Conservation (phyloP, 2,797 vertebrate species). For the Acipenser oxyrinchus region DNA sequence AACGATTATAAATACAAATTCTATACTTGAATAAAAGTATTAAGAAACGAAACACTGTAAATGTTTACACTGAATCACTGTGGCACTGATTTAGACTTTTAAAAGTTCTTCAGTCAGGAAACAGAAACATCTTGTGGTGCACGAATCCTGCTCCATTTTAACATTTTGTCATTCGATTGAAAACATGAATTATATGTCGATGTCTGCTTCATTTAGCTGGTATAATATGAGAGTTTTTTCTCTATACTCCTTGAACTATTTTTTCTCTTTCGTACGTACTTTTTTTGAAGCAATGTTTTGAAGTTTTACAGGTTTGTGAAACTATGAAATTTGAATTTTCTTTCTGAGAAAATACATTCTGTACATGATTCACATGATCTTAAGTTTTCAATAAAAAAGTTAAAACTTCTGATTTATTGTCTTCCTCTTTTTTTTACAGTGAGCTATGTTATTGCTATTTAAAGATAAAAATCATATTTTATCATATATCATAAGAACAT, state of each 20-base stretch:
- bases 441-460: no score
- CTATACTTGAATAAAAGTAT: conserved; percentile 66
- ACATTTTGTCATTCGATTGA: conserved; percentile 12
- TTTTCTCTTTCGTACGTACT: background rate
- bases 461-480: no score
- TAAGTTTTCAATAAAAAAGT: conserved; percentile 8
- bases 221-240: background rate
- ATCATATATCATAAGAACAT: no score
- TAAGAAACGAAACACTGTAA: conserved; percentile 72
- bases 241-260: no score
- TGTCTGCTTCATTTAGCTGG: background rate
- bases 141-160: conserved; percentile 10
- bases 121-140: conserved; percentile 9
- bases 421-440: background rate
- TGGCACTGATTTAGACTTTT: conserved; percentile 53
- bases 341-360: conserved; percentile 15
- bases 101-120: conserved; percentile 4
- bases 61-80: conserved; percentile 72
- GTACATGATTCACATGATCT: conserved; percentile 9
- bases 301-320: conserved; percentile 9
- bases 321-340: conserved; percentile 10
- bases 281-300: conserved; percentile 8
- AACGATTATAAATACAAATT: conserved; percentile 50
- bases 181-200: conserved; percentile 1
- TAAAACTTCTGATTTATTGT: background rate